Percentiles rank a stretch among this genome's conserved stretches.
phyloP scores from a whole-genome alignment of 2,113 vertebrate species.

The Polypterus bichir region DNA sequence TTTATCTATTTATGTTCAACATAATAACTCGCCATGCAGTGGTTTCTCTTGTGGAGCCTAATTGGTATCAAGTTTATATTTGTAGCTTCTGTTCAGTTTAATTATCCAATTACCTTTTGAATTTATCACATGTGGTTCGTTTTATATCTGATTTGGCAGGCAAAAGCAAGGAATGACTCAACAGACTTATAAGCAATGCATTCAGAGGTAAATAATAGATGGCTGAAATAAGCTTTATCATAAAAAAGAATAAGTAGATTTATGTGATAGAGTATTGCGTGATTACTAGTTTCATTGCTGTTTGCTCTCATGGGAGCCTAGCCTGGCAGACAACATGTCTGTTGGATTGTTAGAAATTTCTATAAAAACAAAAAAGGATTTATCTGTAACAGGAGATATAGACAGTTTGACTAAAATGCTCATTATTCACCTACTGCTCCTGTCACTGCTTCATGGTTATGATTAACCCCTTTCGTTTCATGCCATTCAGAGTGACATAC shows the following conservation, averaged over 20 bases:
- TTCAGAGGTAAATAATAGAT: neutral
- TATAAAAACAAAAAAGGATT: neutral
- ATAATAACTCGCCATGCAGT: neutral
- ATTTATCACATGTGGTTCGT: neutral
- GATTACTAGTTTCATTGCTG: neutral
- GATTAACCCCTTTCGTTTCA: neutral
- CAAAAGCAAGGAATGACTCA: neutral
- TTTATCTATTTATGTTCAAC: neutral
- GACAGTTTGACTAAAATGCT: neutral
- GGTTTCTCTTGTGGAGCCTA: neutral
- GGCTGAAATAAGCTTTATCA: neutral
- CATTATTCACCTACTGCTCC: neutral
- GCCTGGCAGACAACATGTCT: neutral
- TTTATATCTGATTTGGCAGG: neutral
- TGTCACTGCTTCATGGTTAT: neutral
- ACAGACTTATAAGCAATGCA: neutral
- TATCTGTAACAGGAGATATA: neutral
- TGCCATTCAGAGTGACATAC: too few relatives aligned
- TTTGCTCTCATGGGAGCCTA: neutral
- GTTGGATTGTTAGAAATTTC: neutral
- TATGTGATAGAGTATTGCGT: neutral
- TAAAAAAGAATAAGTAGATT: neutral
- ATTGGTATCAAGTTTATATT: neutral
- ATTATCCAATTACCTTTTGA: slow-evolving; percentile 1
- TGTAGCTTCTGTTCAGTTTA: neutral